Conservation (phyloP, 2,797 vertebrate genomes). For the Peromyscus attwateri region DNA sequence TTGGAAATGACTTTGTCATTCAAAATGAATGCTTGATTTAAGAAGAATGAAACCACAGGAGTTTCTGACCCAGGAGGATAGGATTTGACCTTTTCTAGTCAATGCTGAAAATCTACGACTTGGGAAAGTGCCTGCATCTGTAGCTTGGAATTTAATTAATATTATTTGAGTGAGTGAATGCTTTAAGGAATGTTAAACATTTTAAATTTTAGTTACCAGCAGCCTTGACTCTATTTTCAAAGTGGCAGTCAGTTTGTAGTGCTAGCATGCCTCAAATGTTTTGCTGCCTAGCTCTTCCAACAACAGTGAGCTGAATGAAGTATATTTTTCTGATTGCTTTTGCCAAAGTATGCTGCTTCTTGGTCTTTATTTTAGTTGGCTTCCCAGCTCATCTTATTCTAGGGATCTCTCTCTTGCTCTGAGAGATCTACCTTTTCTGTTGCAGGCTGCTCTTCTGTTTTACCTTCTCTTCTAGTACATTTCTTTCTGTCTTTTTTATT, state of each 20-base stretch:
- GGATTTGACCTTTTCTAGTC: not conserved
- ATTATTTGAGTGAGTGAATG: not conserved
- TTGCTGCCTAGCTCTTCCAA: not conserved
- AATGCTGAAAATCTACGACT: not conserved
- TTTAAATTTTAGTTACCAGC: slow-evolving; percentile 7
- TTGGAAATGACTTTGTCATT: not conserved
- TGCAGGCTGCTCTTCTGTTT: not conserved
- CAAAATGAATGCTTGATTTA: not conserved
- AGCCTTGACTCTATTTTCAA: not conserved
- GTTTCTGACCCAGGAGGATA: not conserved
- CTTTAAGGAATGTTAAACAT: not conserved
- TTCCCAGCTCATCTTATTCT: not conserved
- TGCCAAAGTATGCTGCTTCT: not conserved
- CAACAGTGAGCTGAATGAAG: not conserved
- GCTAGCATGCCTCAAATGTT: not conserved
- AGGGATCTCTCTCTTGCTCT: not conserved
- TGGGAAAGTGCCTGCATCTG: not conserved
- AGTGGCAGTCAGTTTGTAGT: not conserved
- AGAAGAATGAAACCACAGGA: not conserved
- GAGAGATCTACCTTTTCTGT: not conserved
- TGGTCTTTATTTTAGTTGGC: not conserved
- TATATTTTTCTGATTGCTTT: not conserved
- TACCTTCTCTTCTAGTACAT: not conserved
- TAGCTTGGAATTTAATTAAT: not conserved
- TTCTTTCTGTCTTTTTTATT: not conserved